A percentile compares a stretch with the other conserved stretches of the same genome.
Evolutionary conservation across 2,888 invertebrate species (phyloP).

Genomic region (Melolontha melolontha): DNA sequence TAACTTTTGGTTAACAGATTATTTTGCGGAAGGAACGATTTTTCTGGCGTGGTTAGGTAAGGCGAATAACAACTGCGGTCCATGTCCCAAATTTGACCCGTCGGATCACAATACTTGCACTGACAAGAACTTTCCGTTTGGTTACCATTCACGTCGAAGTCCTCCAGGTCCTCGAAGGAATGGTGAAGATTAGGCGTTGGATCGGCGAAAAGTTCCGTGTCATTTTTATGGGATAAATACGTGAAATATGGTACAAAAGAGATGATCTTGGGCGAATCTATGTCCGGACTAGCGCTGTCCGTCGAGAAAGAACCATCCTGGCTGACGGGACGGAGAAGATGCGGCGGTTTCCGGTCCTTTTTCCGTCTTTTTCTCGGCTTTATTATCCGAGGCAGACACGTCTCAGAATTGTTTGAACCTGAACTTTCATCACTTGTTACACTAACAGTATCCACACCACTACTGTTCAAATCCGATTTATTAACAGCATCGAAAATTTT

Average conservation of each 20-base stretch:
- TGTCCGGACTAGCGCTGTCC: slow-evolving; percentile 60
- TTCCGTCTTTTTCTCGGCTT: slow-evolving; percentile 90
- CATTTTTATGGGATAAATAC: slow-evolving; percentile 17
- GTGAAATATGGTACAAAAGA: slow-evolving; percentile 39
- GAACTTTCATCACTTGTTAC: slow-evolving; percentile 84
- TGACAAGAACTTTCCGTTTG: slow-evolving; percentile 71
- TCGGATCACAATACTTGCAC: slow-evolving; percentile 82
- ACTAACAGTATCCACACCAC: slow-evolving; percentile 72
- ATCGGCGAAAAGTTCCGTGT: slow-evolving; percentile 20
- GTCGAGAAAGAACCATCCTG: slow-evolving; percentile 58
- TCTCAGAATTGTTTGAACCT: slow-evolving; percentile 74
- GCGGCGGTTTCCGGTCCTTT: slow-evolving; percentile 85
- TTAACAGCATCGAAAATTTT: slow-evolving; percentile 1
- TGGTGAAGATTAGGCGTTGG: slow-evolving; percentile 62
- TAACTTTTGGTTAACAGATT: neutral
- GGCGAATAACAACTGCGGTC: slow-evolving; percentile 71
- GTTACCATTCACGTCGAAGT: slow-evolving; percentile 54
- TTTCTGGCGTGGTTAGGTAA: slow-evolving; percentile 65
- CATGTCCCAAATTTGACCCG: slow-evolving; percentile 81
- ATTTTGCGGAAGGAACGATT: neutral
- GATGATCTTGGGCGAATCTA: slow-evolving; percentile 45
- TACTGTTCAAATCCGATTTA: slow-evolving; percentile 20
- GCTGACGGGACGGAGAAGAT: slow-evolving; percentile 55
- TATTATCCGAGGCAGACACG: slow-evolving; percentile 87
- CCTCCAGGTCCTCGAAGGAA: slow-evolving; percentile 64